These are phyloP conservation scores for Poeciliopsis presidionis DNA, from an alignment of 2,797 vertebrate genomes.

Conservation along the genomic window DNA sequence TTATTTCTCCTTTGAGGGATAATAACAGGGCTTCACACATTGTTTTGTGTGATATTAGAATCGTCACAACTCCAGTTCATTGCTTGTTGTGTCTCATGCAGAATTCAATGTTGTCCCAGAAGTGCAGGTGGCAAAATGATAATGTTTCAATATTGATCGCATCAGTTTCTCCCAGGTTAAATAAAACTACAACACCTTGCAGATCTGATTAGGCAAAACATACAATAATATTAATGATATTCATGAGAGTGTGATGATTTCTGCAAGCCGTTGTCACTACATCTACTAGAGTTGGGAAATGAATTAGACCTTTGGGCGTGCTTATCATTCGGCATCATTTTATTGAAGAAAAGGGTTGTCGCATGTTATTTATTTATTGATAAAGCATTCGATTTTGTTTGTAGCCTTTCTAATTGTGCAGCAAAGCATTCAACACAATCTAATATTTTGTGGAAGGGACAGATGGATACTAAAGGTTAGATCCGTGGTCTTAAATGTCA, in stretches of 20 bases:
- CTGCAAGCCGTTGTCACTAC: constrained; percentile 43
- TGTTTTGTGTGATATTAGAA: constrained; percentile 10
- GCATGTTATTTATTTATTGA: constrained; percentile 47
- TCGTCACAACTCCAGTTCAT: neutral
- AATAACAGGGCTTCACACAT: constrained; percentile 25
- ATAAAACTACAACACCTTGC: constrained; percentile 19
- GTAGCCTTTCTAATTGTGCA: neutral
- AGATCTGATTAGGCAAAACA: constrained; percentile 53
- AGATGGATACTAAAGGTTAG: constrained; percentile 22
- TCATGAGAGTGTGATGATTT: constrained; percentile 59
- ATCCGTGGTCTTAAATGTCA: constrained; percentile 30
- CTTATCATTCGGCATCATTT: constrained; percentile 31
- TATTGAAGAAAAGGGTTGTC: constrained; percentile 36
- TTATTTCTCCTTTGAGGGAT: constrained; percentile 34
- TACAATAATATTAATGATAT: constrained; percentile 54
- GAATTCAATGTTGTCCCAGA: constrained; percentile 23
- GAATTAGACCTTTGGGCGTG: constrained; percentile 56
- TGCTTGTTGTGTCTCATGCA: neutral
- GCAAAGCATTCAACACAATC: constrained; percentile 4
- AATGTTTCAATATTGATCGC: constrained; percentile 40
- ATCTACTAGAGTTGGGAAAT: constrained; percentile 49
- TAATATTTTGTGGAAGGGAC: neutral
- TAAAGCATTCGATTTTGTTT: constrained; percentile 44
- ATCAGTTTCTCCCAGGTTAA: constrained; percentile 46
- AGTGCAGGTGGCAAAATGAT: constrained; percentile 11